Conservation (phyloP, 2,113 vertebrate species). For the Rhinichthys klamathensis region DNA sequence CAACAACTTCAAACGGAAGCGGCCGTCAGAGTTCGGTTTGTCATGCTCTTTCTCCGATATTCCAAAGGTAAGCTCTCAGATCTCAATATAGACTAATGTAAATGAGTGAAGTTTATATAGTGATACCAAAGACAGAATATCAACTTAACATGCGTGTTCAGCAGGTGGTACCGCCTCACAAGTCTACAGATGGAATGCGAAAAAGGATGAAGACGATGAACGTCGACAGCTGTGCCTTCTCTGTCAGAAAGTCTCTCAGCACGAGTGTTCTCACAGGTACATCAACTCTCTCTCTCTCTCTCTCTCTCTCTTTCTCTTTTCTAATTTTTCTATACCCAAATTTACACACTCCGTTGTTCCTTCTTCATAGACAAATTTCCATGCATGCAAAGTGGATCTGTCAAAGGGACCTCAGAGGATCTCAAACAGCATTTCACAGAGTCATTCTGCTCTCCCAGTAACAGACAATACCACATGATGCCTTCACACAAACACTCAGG, state of each 20-base stretch:
- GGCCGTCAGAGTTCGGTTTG: constrained; percentile 35
- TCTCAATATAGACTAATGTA: neutral
- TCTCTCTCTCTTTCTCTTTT: neutral
- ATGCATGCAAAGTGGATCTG: constrained; percentile 18
- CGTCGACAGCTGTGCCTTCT: constrained; percentile 71
- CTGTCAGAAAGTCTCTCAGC: constrained; percentile 80
- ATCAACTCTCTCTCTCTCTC: neutral
- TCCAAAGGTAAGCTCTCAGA: constrained; percentile 75
- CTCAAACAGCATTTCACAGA: constrained; percentile 41
- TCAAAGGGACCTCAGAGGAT: constrained; percentile 32
- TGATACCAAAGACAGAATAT: neutral
- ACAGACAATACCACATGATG: constrained; percentile 77
- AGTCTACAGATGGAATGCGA: constrained; percentile 79
- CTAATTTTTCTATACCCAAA: neutral
- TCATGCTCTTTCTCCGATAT: constrained; percentile 79
- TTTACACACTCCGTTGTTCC: neutral
- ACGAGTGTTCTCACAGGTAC: constrained; percentile 80
- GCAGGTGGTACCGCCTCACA: constrained; percentile 77
- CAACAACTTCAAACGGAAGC: constrained; percentile 84
- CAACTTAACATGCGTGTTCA: constrained; percentile 18
- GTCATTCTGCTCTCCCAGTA: constrained; percentile 52
- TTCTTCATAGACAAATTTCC: constrained; percentile 32
- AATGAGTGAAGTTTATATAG: neutral
- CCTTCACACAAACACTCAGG: constrained; percentile 79
- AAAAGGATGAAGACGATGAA: constrained; percentile 84